These are phyloP conservation scores for Labeo rohita DNA, from an alignment of 2,113 vertebrate genomes.

Conservation along the genomic window DNA sequence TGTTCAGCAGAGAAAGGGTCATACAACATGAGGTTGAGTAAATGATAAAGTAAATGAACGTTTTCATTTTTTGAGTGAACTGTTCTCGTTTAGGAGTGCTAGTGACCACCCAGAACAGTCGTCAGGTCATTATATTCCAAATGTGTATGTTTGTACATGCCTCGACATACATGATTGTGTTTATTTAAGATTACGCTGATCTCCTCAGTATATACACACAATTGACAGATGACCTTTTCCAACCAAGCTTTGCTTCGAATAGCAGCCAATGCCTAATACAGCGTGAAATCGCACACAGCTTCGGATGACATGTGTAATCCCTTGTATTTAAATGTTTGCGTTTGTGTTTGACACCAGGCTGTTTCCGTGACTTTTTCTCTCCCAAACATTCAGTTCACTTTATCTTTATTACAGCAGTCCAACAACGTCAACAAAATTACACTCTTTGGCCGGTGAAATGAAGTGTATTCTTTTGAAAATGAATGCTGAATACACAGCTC, in stretches of 20 bases:
- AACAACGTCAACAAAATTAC: conserved; percentile 20
- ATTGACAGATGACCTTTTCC: conserved; percentile 28
- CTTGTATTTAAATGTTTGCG: conserved; percentile 26
- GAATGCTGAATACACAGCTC: conserved; percentile 3
- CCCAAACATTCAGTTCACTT: background rate
- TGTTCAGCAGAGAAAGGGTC: background rate
- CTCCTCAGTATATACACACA: background rate
- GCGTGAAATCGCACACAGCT: background rate
- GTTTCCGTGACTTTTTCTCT: background rate
- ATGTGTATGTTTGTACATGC: background rate
- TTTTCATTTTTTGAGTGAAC: background rate
- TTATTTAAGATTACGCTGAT: background rate
- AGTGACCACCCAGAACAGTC: no score
- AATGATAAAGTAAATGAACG: no score
- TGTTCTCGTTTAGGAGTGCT: background rate
- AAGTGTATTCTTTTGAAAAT: conserved; percentile 34
- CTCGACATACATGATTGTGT: conserved; percentile 1
- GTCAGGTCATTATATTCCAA: background rate
- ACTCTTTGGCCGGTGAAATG: conserved; percentile 20
- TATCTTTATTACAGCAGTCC: background rate
- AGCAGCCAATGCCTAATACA: background rate
- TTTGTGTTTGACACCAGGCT: background rate
- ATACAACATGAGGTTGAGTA: no score
- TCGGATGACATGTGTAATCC: conserved; percentile 4
- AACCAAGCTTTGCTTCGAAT: conserved; percentile 11